A percentile compares a stretch with the other conserved stretches of the same genome.
These are phyloP conservation scores for Peromyscus melanophrys DNA, from an alignment of 2,797 vertebrate genomes.

Conservation along the genomic window DNA sequence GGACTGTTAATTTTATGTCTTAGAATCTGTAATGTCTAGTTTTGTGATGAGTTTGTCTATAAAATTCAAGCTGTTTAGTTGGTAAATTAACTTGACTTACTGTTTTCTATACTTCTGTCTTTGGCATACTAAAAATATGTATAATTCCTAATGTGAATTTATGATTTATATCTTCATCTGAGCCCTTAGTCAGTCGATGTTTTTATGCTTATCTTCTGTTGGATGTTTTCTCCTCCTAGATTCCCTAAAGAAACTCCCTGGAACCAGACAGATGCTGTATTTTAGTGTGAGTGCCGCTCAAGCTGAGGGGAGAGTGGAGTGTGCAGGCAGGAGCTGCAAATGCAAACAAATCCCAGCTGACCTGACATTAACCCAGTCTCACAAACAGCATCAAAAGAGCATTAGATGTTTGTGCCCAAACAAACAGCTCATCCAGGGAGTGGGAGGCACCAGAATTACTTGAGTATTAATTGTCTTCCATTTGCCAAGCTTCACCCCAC, in stretches of 20 bases:
- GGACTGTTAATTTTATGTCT: neutral
- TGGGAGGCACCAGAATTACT: neutral
- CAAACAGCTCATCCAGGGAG: neutral
- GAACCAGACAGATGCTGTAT: neutral
- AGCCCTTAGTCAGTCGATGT: neutral
- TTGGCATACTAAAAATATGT: neutral
- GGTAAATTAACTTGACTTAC: neutral
- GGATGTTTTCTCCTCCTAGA: neutral
- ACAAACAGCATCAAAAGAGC: neutral
- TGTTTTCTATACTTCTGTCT: conserved; percentile 28
- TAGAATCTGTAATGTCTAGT: neutral
- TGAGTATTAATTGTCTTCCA: neutral
- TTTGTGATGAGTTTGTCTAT: neutral
- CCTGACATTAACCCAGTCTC: rapidly evolving
- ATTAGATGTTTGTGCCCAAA: neutral
- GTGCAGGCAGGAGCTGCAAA: neutral
- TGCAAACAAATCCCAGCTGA: neutral
- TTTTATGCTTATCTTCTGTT: neutral
- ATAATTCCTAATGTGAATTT: neutral
- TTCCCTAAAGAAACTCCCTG: conserved; percentile 19
- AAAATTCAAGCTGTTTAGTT: neutral
- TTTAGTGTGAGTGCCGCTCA: neutral
- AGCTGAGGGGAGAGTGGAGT: neutral
- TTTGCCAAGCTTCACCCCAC: neutral
- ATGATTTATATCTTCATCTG: neutral